Conservation (phyloP, 1,140 invertebrate genomes). For the Antheraea pernyi region DNA sequence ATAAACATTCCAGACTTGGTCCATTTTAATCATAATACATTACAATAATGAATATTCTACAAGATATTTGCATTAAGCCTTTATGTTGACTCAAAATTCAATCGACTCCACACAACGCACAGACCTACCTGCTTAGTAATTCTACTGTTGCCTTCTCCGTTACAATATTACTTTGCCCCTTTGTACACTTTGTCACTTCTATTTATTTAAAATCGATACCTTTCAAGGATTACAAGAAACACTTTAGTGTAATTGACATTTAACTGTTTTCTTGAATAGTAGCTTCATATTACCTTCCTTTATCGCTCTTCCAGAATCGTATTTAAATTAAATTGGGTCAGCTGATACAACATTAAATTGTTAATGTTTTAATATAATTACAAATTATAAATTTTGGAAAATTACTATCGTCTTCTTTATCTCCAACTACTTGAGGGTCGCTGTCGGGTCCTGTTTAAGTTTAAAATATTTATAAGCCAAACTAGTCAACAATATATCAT, state of each 20-base stretch:
- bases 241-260: neutral
- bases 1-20: too few relatives aligned
- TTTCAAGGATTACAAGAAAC: neutral
- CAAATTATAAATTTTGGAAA: too few relatives aligned
- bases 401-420: too few relatives aligned
- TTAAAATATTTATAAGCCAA: too few relatives aligned
- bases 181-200: neutral
- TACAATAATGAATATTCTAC: neutral
- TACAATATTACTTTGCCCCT: neutral
- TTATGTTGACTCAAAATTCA: neutral
- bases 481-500: too few relatives aligned
- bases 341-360: too few relatives aligned
- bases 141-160: neutral
- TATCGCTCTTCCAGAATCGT: too few relatives aligned
- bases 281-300: too few relatives aligned
- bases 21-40: neutral
- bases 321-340: too few relatives aligned
- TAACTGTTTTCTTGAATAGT: neutral
- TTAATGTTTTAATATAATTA: too few relatives aligned
- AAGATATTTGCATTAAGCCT: neutral
- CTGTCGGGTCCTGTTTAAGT: too few relatives aligned
- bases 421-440: too few relatives aligned
- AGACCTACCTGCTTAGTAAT: neutral
- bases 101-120: neutral
- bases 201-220: neutral